Evolutionary conservation across 2,113 vertebrate genomes (phyloP).

Genomic region (Willisornis vidua): DNA sequence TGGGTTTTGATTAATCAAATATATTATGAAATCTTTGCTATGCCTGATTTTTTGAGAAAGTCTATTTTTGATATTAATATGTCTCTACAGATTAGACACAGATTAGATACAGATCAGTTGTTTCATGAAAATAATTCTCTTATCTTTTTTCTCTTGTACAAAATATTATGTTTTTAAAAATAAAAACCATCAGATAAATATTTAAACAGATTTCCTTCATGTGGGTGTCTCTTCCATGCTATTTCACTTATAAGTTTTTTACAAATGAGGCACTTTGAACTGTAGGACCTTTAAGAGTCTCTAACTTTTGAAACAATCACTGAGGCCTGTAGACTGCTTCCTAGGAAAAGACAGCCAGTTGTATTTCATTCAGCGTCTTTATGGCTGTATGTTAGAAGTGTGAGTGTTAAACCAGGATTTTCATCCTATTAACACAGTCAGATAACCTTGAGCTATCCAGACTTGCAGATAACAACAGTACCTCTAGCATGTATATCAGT

Average conservation of each 20-base stretch:
- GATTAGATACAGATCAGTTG: constrained; percentile 47
- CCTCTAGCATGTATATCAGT: constrained; percentile 27
- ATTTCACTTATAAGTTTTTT: constrained; percentile 51
- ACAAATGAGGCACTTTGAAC: constrained; percentile 38
- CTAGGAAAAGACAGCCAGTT: constrained; percentile 32
- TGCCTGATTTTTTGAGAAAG: constrained; percentile 47
- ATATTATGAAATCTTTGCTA: constrained; percentile 57
- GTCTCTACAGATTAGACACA: constrained; percentile 31
- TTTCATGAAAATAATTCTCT: constrained; percentile 55
- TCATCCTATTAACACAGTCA: constrained; percentile 69
- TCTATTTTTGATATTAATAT: constrained; percentile 60
- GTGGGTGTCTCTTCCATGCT: not conserved
- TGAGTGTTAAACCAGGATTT: constrained; percentile 62
- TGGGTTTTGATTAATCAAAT: constrained; percentile 60
- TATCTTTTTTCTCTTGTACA: constrained; percentile 45
- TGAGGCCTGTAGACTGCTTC: constrained; percentile 32
- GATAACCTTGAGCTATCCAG: constrained; percentile 71
- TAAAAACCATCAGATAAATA: constrained; percentile 64
- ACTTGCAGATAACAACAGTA: constrained; percentile 48
- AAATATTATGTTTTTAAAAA: constrained; percentile 49
- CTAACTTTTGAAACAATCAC: constrained; percentile 69
- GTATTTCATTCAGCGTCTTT: constrained; percentile 67
- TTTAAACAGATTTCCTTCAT: constrained; percentile 61
- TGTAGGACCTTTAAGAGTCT: constrained; percentile 47
- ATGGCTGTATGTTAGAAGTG: constrained; percentile 64